Evolutionary conservation across 1,140 invertebrate species (phyloP), one percentile per base, ranked within the genome.

Genomic region (Drosophila subpulchrella): DNA sequence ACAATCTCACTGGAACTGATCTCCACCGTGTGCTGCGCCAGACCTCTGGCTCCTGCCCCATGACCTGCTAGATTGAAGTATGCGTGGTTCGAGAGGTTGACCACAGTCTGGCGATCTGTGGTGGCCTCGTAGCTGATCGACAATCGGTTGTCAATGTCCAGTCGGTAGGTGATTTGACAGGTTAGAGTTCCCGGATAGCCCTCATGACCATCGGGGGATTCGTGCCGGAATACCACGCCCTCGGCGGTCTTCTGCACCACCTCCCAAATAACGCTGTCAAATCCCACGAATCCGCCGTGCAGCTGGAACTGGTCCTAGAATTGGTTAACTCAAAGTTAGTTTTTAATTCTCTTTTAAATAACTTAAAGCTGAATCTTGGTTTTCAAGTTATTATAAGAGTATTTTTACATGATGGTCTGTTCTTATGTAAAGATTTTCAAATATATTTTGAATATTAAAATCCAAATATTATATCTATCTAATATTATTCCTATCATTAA

Each of bases 21-120:
- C 30, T 51, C 48, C 48, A 51, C 48, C 7, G 48, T 51, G n/a
- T 51, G 48, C 48, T 51, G n/a, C 3, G 48, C 48, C n/a, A 51
- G n/a, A 0, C 48, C 48, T 17, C 32, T 51, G 48, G 48, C n/a
- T 10, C 48, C 48, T 4, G 48, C 7, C 1, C 4, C 5, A 11
- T 51, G 48, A 0, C 48, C 48, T 15, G 48, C 48, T 17, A 51
- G 30, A 17, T 51, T 51, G 2, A 32, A 51, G 5, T 34, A 51
- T 1, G 27, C 30, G 8, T 51, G 48, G 48, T 11, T 51, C 8
- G 48, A 51, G 48, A 51, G 48, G 11, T 51, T 51, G n/a, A 51
- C 48, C 4, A 51, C 30, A 8, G 48, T 51, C 30, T 10, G 10
- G 27, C 30, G 48, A 34, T 51, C 48, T 4, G 48, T 51, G 30